Conservation (phyloP, 2,888 invertebrate genomes). For the Toxonevra muliebris region DNA sequence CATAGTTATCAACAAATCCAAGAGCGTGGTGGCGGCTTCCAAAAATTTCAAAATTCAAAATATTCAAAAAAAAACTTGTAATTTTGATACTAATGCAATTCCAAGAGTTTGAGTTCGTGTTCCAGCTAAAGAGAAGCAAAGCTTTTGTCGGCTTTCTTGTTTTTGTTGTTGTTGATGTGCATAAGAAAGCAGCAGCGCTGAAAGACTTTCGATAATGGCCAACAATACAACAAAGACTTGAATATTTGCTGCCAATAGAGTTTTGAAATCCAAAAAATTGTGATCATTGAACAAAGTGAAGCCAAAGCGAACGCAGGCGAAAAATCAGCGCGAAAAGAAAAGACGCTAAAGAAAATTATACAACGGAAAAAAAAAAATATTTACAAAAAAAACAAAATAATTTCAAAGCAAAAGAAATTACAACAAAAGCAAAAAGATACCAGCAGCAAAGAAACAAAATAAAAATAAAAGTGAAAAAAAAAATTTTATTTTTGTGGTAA, state of each 20-base stretch:
- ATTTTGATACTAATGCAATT: too few relatives aligned
- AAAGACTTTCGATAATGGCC: constrained; percentile 8
- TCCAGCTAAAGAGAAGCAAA: constrained; percentile 8
- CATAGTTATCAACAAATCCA: too few relatives aligned
- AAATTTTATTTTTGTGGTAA: not conserved
- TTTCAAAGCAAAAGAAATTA: constrained; percentile 16
- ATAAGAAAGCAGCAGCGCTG: not conserved
- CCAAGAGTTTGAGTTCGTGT: constrained; percentile 7
- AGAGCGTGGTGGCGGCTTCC: too few relatives aligned
- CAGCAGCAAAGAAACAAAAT: not conserved
- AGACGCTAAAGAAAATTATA: not conserved
- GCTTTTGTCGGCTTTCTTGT: constrained; percentile 16
- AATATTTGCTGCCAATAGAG: constrained; percentile 32
- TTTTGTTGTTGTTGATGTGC: constrained; percentile 3
- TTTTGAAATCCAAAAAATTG: constrained; percentile 36
- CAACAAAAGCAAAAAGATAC: not conserved
- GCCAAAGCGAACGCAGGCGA: constrained; percentile 49
- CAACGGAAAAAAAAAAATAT: not conserved
- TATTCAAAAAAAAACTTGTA: too few relatives aligned
- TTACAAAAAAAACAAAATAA: not conserved
- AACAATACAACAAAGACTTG: constrained; percentile 4
- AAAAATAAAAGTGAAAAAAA: constrained; percentile 6
- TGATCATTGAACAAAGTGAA: constrained; percentile 54
- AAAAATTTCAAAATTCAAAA: too few relatives aligned
- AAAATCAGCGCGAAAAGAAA: not conserved